These are phyloP conservation scores for Drosophila paulistorum DNA, from an alignment of 1,140 invertebrate genomes.

Conservation along the genomic window DNA sequence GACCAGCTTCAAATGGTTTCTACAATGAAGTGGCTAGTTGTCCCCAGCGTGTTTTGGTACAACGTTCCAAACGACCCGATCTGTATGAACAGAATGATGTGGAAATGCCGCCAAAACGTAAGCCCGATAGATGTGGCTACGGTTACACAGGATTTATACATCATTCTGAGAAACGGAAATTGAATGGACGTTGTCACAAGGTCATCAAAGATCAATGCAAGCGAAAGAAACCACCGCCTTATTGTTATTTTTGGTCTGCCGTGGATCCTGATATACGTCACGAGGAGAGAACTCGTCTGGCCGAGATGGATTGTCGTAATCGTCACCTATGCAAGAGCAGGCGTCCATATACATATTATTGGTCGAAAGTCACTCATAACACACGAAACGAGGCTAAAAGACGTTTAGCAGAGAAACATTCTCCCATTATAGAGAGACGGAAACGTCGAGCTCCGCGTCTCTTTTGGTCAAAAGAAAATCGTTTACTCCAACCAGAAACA, in stretches of 20 bases:
- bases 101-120: neutral
- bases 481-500: neutral
- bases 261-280: constrained; percentile 26
- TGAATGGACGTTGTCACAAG: neutral
- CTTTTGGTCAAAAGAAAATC: neutral
- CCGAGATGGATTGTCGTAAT: neutral
- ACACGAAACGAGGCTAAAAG: neutral
- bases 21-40: neutral
- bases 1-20: constrained; percentile 5
- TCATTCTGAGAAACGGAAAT: constrained; percentile 16
- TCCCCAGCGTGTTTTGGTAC: neutral
- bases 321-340: neutral
- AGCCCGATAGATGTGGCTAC: neutral
- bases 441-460: neutral
- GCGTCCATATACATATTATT: neutral
- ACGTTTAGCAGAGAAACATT: neutral
- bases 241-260: constrained; percentile 29
- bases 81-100: constrained; percentile 18
- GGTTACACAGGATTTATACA: constrained; percentile 19
- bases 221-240: constrained; percentile 19
- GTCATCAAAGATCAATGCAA: neutral
- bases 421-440: neutral
- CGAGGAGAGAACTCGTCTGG: constrained; percentile 16
- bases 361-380: neutral
- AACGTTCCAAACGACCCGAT: neutral